Evolutionary conservation across 2,888 invertebrate species (phyloP).

Genomic region (Nymphalis c-album): DNA sequence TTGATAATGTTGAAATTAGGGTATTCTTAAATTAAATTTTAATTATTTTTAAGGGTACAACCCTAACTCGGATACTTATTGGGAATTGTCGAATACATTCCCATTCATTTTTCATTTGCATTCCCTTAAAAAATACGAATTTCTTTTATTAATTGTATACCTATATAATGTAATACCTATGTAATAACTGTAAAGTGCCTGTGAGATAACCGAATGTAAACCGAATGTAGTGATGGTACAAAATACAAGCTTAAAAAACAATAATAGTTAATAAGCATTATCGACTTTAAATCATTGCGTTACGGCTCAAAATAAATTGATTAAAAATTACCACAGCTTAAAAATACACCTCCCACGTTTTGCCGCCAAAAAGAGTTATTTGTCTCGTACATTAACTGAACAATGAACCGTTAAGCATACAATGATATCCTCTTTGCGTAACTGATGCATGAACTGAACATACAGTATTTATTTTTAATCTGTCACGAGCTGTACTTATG

Average conservation of each 20-base stretch:
- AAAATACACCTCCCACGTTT: slow-evolving; percentile 62
- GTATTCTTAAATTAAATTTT: too few relatives aligned
- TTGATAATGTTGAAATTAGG: too few relatives aligned
- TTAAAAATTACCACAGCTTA: slow-evolving; percentile 42
- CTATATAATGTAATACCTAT: slow-evolving; percentile 38
- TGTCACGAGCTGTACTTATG: slow-evolving; percentile 1
- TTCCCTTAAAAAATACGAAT: neutral
- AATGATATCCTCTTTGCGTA: slow-evolving; percentile 49
- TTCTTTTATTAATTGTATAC: neutral
- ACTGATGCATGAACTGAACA: slow-evolving; percentile 39
- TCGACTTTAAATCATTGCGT: slow-evolving; percentile 29
- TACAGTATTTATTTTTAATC: slow-evolving; percentile 29
- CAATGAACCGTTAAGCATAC: slow-evolving; percentile 73
- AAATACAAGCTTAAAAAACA: slow-evolving; percentile 52
- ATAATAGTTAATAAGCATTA: slow-evolving; percentile 47
- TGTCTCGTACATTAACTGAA: slow-evolving; percentile 67
- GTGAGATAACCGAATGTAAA: slow-evolving; percentile 62
- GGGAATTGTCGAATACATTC: too few relatives aligned
- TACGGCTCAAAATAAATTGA: slow-evolving; percentile 38
- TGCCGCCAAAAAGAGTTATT: slow-evolving; percentile 65
- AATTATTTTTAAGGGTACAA: too few relatives aligned
- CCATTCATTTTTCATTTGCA: too few relatives aligned
- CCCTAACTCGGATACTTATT: too few relatives aligned
- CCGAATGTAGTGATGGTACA: slow-evolving; percentile 62
- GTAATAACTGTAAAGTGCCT: slow-evolving; percentile 63